Evolutionary conservation across 2,888 invertebrate species (phyloP).

Genomic region (Adelphocoris suturalis): DNA sequence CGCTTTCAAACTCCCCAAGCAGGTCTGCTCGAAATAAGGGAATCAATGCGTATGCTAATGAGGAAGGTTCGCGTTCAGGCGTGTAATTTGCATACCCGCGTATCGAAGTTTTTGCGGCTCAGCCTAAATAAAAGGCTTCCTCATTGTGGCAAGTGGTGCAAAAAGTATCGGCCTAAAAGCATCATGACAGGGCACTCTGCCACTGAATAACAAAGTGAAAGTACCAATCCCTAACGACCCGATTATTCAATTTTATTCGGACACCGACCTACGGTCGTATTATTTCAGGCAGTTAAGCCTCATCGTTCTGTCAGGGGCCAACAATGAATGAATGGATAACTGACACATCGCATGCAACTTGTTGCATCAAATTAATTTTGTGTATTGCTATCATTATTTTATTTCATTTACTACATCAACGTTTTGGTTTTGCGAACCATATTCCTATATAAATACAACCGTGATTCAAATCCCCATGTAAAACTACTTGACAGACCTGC

Average conservation of each 20-base stretch:
- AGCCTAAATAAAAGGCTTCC: background rate
- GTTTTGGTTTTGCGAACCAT: no score
- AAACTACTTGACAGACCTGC: no score
- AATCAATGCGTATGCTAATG: slow-evolving; percentile 20
- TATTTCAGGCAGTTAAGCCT: no score
- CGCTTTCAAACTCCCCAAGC: background rate
- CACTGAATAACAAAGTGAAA: slow-evolving; percentile 1
- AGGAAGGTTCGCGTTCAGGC: background rate
- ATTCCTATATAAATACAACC: no score
- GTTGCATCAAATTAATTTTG: no score
- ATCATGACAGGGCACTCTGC: background rate
- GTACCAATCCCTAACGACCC: background rate
- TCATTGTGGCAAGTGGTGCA: background rate
- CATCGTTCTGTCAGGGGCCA: no score
- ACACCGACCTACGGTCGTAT: no score
- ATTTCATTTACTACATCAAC: no score
- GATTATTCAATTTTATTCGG: background rate
- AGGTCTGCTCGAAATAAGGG: background rate
- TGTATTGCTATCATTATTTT: no score
- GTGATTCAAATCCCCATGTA: no score
- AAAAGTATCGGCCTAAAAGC: background rate
- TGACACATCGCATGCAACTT: no score
- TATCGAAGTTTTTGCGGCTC: slow-evolving; percentile 13
- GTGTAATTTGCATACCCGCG: slow-evolving; percentile 10
- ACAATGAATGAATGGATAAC: no score